phyloP scores from a whole-genome alignment of 2,797 vertebrate species.

The Allobates femoralis region DNA sequence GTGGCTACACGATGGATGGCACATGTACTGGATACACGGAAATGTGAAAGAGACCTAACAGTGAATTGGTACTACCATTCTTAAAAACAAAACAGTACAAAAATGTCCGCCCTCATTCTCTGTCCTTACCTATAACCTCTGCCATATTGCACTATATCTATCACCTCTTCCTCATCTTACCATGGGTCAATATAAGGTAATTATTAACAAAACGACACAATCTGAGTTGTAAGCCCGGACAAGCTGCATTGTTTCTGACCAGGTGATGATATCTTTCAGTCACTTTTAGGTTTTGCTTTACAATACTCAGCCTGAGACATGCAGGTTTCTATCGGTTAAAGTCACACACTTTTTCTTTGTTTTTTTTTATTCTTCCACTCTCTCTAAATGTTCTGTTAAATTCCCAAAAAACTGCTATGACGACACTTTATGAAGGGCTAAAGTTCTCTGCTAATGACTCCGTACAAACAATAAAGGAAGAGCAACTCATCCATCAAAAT shows the following conservation, averaged over 20 bases:
- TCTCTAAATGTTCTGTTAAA: background rate
- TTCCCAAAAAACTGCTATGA: slow-evolving; percentile 14
- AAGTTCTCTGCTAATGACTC: slow-evolving; percentile 83
- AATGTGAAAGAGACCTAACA: too few relatives aligned
- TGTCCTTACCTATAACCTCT: background rate
- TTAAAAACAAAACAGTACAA: background rate
- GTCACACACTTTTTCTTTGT: background rate
- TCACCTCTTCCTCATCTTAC: background rate
- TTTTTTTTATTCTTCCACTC: background rate
- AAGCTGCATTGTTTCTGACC: background rate
- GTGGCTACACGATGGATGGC: too few relatives aligned
- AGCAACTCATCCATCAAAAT: slow-evolving; percentile 88
- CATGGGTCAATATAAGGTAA: slow-evolving; percentile 7
- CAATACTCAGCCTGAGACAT: background rate
- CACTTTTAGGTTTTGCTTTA: background rate
- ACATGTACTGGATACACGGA: too few relatives aligned
- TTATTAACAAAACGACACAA: slow-evolving; percentile 3
- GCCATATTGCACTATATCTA: background rate
- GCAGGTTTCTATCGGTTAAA: background rate
- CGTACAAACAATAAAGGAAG: slow-evolving; percentile 88
- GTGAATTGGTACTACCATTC: background rate
- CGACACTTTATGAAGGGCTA: slow-evolving; percentile 66
- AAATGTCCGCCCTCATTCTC: background rate
- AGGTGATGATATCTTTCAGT: slow-evolving; percentile 10
- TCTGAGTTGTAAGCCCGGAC: slow-evolving; percentile 4